Evolutionary conservation across 2,113 vertebrate genomes (phyloP).

Genomic region (Nerophis ophidion): DNA sequence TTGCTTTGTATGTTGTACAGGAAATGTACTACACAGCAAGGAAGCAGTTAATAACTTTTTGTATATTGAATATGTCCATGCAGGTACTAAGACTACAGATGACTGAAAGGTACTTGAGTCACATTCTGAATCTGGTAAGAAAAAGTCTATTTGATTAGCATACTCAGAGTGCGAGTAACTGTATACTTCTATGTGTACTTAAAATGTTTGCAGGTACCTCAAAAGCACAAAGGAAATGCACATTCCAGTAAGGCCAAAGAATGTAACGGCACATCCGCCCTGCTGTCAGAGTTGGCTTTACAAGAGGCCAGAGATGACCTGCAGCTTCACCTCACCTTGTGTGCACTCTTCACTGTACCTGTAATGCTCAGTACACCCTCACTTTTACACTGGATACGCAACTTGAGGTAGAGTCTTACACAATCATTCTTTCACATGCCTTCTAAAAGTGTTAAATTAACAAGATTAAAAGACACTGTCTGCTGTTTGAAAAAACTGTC

Average conservation of each 20-base stretch:
- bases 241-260: conserved; percentile 37
- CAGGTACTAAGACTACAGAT: conserved; percentile 86
- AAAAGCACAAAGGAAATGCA: conserved; percentile 40
- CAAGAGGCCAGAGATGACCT: conserved; percentile 76
- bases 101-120: conserved; percentile 74
- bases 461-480: too few relatives aligned
- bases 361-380: conserved; percentile 82
- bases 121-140: conserved; percentile 78
- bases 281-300: conserved; percentile 52
- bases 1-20: too few relatives aligned
- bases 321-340: conserved; percentile 79
- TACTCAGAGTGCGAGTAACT: too few relatives aligned
- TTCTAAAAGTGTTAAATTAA: too few relatives aligned
- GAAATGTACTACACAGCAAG: too few relatives aligned
- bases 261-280: conserved; percentile 41
- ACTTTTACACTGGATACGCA: conserved; percentile 87
- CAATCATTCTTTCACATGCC: not conserved
- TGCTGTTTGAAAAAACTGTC: too few relatives aligned
- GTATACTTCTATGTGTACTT: not conserved
- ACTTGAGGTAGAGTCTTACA: conserved; percentile 77
- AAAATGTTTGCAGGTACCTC: conserved; percentile 51
- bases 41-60: not conserved
- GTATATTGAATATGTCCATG: not conserved
- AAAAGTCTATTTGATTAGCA: not conserved
- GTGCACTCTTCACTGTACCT: conserved; percentile 76